Evolutionary conservation across 2,113 vertebrate genomes (phyloP).

Genomic region (Piaya cayana): DNA sequence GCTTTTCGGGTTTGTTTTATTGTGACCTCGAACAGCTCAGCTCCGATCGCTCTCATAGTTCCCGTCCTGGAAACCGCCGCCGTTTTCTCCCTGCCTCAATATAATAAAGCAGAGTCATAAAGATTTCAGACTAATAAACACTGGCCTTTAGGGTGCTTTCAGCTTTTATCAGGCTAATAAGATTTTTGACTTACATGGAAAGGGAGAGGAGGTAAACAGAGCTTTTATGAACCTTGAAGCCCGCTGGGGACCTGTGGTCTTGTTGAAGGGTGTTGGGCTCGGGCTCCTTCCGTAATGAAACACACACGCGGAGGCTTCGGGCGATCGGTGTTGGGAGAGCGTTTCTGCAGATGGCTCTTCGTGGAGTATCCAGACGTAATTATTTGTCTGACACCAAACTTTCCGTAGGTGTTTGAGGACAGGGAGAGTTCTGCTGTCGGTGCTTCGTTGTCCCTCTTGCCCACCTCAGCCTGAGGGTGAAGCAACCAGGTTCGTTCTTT

Average conservation of each 20-base stretch:
- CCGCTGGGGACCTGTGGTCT: background rate
- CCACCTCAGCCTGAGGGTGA: background rate
- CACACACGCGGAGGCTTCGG: background rate
- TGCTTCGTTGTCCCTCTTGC: rapidly evolving
- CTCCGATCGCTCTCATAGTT: rapidly evolving
- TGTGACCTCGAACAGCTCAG: rapidly evolving
- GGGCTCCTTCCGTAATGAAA: background rate
- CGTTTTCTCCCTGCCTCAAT: background rate
- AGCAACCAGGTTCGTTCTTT: rapidly evolving
- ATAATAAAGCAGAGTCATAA: background rate
- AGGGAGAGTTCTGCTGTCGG: rapidly evolving
- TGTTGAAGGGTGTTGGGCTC: rapidly evolving
- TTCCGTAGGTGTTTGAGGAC: rapidly evolving
- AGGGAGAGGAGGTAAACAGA: background rate
- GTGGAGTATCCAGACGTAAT: background rate
- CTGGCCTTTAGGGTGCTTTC: slow-evolving; percentile 14
- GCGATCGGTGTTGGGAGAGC: rapidly evolving
- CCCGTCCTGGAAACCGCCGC: rapidly evolving
- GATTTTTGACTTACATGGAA: background rate
- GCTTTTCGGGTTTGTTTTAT: background rate
- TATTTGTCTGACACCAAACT: background rate
- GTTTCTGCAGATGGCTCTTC: background rate
- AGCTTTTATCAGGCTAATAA: slow-evolving; percentile 25
- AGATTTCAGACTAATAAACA: slow-evolving; percentile 17
- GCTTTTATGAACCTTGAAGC: background rate